Conservation (phyloP, 2,113 vertebrate genomes). For the Laticauda colubrina region DNA sequence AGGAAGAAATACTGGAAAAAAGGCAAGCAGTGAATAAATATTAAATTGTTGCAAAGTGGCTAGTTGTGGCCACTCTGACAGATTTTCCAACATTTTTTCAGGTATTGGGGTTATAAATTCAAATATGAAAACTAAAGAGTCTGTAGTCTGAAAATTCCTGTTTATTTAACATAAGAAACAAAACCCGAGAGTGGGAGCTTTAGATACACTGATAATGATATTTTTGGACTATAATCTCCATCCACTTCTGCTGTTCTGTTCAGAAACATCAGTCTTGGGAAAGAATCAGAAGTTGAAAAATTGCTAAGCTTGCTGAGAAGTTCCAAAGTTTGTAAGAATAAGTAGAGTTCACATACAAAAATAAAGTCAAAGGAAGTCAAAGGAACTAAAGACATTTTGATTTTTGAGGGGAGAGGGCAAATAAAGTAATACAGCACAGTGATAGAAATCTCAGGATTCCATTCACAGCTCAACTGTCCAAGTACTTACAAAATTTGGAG, state of each 20-base stretch:
- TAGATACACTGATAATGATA: not conserved
- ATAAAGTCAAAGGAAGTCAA: not conserved
- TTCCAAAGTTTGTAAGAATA: not conserved
- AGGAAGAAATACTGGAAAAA: not conserved
- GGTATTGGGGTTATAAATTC: not conserved
- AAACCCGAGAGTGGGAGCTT: not conserved
- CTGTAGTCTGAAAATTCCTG: not conserved
- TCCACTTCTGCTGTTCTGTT: not conserved
- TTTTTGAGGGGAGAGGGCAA: not conserved
- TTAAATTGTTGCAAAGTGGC: not conserved
- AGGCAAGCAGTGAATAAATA: not conserved
- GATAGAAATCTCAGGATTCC: not conserved
- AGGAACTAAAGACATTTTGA: not conserved
- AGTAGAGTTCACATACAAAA: not conserved
- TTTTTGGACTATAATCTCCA: not conserved
- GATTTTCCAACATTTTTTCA: not conserved
- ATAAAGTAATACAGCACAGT: not conserved
- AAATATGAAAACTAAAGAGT: not conserved
- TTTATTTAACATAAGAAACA: not conserved
- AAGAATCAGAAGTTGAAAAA: not conserved
- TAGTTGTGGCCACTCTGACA: not conserved
- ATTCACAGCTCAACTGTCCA: not conserved
- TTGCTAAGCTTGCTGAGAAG: not conserved
- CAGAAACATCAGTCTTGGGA: not conserved
- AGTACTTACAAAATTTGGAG: constrained; percentile 92